Evolutionary conservation across 2,113 vertebrate genomes (phyloP).

Genomic region (Trogon surrucura): DNA sequence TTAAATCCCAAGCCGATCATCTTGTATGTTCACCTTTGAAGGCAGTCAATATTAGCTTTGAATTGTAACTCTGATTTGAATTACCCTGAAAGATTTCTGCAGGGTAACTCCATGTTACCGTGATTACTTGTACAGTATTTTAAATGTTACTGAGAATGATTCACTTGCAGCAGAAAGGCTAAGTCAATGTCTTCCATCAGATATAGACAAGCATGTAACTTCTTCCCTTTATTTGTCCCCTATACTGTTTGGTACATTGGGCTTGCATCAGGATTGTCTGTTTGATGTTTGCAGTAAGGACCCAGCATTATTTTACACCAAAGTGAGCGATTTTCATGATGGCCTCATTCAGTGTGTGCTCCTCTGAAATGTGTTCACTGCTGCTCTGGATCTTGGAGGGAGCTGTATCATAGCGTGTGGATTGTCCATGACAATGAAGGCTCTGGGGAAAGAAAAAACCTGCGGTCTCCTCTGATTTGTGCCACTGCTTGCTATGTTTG

Average conservation of each 20-base stretch:
- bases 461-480: background rate
- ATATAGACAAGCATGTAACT: background rate
- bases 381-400: background rate
- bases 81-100: background rate
- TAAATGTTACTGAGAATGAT: background rate
- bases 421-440: background rate
- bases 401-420: background rate
- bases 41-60: background rate
- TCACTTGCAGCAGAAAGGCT: background rate
- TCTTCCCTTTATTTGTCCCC: background rate
- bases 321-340: background rate
- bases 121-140: background rate
- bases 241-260: background rate
- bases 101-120: background rate
- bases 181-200: background rate
- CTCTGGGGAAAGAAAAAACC: accelerated
- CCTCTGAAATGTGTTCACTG: background rate
- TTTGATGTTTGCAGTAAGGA: background rate
- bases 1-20: background rate
- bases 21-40: background rate
- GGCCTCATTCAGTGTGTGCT: background rate
- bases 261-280: background rate
- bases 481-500: background rate
- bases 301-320: background rate
- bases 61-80: background rate